Conservation (phyloP, 2,113 vertebrate species). For the Clarias gariepinus region DNA sequence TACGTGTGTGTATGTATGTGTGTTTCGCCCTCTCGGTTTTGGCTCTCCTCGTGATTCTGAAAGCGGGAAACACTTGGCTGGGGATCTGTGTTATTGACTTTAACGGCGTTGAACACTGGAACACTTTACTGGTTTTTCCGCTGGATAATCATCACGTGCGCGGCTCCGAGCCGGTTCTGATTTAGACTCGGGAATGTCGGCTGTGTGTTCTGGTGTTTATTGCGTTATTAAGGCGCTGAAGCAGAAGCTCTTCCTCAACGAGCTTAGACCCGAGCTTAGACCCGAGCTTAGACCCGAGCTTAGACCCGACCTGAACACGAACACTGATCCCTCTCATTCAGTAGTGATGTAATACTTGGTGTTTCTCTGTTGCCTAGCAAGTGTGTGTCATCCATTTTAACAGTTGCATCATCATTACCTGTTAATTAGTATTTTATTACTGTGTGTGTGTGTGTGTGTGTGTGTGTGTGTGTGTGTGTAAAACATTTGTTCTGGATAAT, state of each 20-base stretch:
- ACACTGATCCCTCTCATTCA: no score
- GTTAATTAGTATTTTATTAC: neutral
- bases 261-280: neutral
- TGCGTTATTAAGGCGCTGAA: neutral
- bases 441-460: no score
- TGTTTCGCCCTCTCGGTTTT: neutral
- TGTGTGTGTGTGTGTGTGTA: neutral
- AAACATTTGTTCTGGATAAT: neutral
- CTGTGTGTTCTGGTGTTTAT: neutral
- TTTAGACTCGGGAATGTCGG: neutral
- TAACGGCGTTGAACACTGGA: neutral
- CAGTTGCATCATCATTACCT: neutral
- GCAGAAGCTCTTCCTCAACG: no score
- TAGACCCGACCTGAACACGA: no score
- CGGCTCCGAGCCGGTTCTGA: neutral
- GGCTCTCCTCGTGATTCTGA: neutral
- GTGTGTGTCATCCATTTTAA: neutral
- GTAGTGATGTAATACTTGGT: no score
- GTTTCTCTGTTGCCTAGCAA: no score
- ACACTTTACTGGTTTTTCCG: neutral
- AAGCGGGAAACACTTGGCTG: constrained; percentile 3
- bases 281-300: no score
- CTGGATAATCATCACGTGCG: neutral
- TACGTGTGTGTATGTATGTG: neutral
- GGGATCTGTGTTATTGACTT: neutral